Base-by-base conservation (phyloP, 2,888 invertebrate genomes). In the Drosophila fulvimacula region DNA sequence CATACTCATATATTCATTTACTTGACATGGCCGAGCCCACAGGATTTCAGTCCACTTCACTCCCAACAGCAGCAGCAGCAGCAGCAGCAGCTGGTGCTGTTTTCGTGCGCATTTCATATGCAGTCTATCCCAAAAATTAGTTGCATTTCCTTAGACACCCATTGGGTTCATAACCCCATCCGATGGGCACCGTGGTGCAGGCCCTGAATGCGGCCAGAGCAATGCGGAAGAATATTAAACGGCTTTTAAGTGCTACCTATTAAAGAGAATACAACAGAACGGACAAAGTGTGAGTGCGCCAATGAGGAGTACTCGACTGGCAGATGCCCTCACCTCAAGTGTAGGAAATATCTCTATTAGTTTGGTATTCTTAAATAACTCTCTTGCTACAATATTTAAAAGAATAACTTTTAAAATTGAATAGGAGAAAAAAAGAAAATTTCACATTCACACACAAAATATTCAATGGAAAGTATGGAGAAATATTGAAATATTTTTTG, bases 211-310 rank as follows among this genome's bases (percentile, higher is more conserved):
- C 83, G 83, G 88, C 88, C 88, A 83, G 76, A 83, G 83, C 88
- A 83, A 88, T 83, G 83, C 83, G 83, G 83, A 83, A 83, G 83
- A 83, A 83, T 83, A 83, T 83, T 88, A 83, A 83, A 81, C 88
- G 86, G 64, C 69, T 80, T 88, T 88, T 88, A 88, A 88, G 83
- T 81, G 82, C 69, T 82, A 69, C 78, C 75, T 68, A 85, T 75
- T 71, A 73, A 66, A 78, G 65, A 55, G 60, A 70, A 52, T 51
- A 52, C 10, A 51, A 36, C 46, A 19, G 5, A 51, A 36, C 10
- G 11, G 3, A 15, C 15, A 13, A 46, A 17, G 27, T 13, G 27
- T n/a, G 5, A 21, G 15, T 15, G 24, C 15, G 15, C 0, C 15
- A 44, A 9, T 34, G 2, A 21, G 15, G 5, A 34, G 5, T 34